These are phyloP conservation scores for Coronaproctus castanopsis DNA, from an alignment of 2,888 invertebrate genomes.

Conservation along the genomic window DNA sequence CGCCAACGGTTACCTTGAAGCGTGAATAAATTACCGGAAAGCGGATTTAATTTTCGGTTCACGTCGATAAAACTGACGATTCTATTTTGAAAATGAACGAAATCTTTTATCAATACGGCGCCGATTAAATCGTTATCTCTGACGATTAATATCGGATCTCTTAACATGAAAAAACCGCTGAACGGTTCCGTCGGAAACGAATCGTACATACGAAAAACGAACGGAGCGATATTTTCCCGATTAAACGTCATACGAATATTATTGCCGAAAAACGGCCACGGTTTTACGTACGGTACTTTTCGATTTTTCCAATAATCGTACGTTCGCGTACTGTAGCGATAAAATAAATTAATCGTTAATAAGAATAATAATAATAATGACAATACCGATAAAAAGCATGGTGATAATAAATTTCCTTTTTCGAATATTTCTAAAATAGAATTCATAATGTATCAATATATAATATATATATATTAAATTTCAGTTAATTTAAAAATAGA, in stretches of 20 bases:
- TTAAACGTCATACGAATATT: slow-evolving; percentile 2
- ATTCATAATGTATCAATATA: too few relatives aligned
- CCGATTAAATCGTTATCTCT: slow-evolving; percentile 12
- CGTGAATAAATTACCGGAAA: slow-evolving; percentile 16
- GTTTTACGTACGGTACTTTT: slow-evolving; percentile 25
- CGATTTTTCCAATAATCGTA: slow-evolving; percentile 28
- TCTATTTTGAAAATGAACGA: slow-evolving; percentile 16
- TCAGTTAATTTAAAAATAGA: too few relatives aligned
- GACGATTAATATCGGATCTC: slow-evolving; percentile 12
- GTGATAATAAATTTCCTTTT: too few relatives aligned
- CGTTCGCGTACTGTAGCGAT: slow-evolving; percentile 21
- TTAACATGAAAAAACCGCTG: slow-evolving; percentile 12
- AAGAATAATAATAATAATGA: too few relatives aligned
- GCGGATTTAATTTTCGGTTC: slow-evolving; percentile 15
- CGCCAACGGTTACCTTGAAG: slow-evolving; percentile 25
- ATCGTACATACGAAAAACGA: slow-evolving; percentile 4
- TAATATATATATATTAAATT: too few relatives aligned
- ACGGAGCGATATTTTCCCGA: not conserved
- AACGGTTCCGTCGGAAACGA: slow-evolving; percentile 18
- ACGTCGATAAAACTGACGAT: slow-evolving; percentile 9
- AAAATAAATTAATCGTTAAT: slow-evolving; percentile 1
- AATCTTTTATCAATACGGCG: slow-evolving; percentile 17
- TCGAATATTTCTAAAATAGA: too few relatives aligned
- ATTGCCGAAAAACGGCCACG: slow-evolving; percentile 28
- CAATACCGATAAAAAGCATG: too few relatives aligned